Evolutionary conservation across 1,140 invertebrate genomes (phyloP).

Genomic region (Papilio machaon): DNA sequence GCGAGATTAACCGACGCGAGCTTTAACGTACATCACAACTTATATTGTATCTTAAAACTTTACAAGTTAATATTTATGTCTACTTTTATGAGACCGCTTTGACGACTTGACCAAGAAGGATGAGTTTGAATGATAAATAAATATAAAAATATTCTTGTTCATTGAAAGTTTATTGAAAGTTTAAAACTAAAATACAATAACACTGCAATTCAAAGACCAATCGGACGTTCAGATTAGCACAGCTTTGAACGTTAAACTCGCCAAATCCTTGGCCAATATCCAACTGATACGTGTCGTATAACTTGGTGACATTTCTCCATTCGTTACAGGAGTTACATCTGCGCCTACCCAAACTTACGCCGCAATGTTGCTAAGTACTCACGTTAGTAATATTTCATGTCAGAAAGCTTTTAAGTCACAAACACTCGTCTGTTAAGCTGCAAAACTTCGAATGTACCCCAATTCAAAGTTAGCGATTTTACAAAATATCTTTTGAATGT

Average conservation of each 20-base stretch:
- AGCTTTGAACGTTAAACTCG: slow-evolving; percentile 6
- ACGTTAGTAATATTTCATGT: slow-evolving; percentile 32
- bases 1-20: neutral
- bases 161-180: neutral
- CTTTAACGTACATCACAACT: slow-evolving; percentile 13
- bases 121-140: too few relatives aligned
- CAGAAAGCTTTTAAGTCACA: slow-evolving; percentile 35
- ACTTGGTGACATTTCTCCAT: slow-evolving; percentile 23
- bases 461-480: slow-evolving; percentile 21
- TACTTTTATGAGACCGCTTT: neutral
- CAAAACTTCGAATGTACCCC: slow-evolving; percentile 13
- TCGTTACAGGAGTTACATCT: slow-evolving; percentile 9
- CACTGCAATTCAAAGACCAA: neutral
- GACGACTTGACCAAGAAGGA: neutral
- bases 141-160: too few relatives aligned
- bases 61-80: neutral
- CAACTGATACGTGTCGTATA: slow-evolving; percentile 1
- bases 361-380: slow-evolving; percentile 18
- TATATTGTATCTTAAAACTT: neutral
- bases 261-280: slow-evolving; percentile 19
- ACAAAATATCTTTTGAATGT: slow-evolving; percentile 10
- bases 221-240: neutral
- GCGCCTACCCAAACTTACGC: slow-evolving; percentile 14
- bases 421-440: slow-evolving; percentile 31
- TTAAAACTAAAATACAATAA: neutral